Evolutionary conservation across 2,888 invertebrate species (phyloP).

Genomic region (Drosophila rubida): DNA sequence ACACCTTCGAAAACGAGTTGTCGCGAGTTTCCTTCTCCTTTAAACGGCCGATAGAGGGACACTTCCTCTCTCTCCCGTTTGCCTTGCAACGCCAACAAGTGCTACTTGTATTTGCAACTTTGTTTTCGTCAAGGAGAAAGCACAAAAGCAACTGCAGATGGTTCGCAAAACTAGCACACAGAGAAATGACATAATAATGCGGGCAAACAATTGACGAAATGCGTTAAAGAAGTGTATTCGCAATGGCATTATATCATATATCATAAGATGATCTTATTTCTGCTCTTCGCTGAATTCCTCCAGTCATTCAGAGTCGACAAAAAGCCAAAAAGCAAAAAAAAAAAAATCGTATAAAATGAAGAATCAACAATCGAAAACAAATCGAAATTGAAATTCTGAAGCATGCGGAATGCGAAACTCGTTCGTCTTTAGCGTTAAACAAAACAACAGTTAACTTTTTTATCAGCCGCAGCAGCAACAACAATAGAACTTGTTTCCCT

Average conservation of each 20-base stretch:
- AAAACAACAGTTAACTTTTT: constrained; percentile 77
- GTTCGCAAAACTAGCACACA: background rate
- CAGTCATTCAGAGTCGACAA: constrained; percentile 2
- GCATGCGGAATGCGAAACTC: constrained; percentile 59
- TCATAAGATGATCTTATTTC: background rate
- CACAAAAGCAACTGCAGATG: background rate
- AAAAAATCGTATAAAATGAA: constrained; percentile 1
- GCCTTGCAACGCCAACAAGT: background rate
- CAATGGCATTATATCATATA: background rate
- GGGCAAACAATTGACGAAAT: background rate
- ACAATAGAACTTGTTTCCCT: constrained; percentile 72
- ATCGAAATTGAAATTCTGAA: constrained; percentile 46
- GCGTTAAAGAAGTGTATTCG: constrained; percentile 1
- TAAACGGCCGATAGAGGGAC: constrained; percentile 6
- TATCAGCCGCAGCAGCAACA: constrained; percentile 36
- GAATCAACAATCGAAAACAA: constrained; percentile 30
- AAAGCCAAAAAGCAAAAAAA: constrained; percentile 3
- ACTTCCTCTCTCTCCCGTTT: background rate
- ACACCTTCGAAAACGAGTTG: constrained; percentile 30
- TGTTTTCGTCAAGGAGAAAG: background rate
- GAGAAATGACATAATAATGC: background rate
- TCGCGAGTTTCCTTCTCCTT: constrained; percentile 20
- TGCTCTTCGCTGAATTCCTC: background rate
- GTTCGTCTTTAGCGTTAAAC: constrained; percentile 58
- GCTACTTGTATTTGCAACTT: background rate